Base-by-base conservation (phyloP, 2,888 invertebrate species). In the Meloe dianella region DNA sequence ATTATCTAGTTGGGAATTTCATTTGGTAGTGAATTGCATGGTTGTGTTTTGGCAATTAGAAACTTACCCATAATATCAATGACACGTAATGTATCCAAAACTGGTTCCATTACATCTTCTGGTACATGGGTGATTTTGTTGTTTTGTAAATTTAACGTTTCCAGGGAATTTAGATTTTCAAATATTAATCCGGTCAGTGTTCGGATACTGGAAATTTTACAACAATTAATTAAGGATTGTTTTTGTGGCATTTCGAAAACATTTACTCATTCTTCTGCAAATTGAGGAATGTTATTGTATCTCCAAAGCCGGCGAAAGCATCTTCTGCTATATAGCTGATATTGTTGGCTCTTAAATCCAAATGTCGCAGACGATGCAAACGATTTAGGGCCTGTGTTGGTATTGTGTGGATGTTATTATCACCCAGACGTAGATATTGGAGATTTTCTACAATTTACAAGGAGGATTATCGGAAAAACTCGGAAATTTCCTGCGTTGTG, bases 221-320 rank as follows among this genome's bases (percentile, higher is more conserved):
- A 27, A 27, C n/a, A n/a, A 14, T 61, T n/a, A 22, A 66, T 65
- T 56, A 32, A 54, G 5, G 60, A 60, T 41, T 9, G 24, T 10
- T 56, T 12, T 54, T 24, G 14, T 14, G 10, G 17, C 1, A 14
- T 38, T 38, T n/a, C n/a, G 38, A 38, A 56, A 56, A 60, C 64
- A 85, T 91, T 91, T 87, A 95, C 95, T 92, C 91, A 82, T 96
- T 96, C 83, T 95, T 95, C 80, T 96, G 95, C 71, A 96, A 85
- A 82, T 95, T 95, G 30, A 96, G 89, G 85, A 95, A 96, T n/a
- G 96, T 95, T 72, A 96, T 92, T 30, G 94, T 94, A 82, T 94
- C 94, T 27, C 96, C 96, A 78, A 92, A 96, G 59, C 94, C 93
- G 8, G 91, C 89, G 82, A 96, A 96, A 2, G 95, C 94, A 78